Conservation (phyloP, 2,797 vertebrate genomes). For the Poeciliopsis turneri region DNA sequence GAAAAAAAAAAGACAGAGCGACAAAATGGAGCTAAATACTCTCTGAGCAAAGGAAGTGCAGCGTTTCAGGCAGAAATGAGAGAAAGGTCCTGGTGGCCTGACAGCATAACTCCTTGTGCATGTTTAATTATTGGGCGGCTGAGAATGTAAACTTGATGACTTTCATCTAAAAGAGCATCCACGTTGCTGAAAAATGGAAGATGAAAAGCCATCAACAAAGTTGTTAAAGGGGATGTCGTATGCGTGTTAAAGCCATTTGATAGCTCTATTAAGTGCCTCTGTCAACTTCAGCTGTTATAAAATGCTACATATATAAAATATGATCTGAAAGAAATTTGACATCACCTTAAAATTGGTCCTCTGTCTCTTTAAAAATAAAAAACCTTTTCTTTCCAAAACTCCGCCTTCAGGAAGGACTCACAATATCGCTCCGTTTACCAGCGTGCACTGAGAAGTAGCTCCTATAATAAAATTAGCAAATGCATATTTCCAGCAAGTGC, state of each 20-base stretch:
- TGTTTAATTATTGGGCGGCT: background rate
- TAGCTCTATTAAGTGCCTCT: too few species aligned
- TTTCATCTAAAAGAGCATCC: background rate
- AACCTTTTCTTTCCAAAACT: too few species aligned
- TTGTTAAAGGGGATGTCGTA: background rate
- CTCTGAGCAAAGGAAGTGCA: background rate
- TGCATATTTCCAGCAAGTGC: too few species aligned
- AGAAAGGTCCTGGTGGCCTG: background rate
- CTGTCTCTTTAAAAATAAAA: too few species aligned
- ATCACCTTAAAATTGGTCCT: too few species aligned
- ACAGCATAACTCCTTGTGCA: background rate
- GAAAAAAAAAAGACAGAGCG: background rate
- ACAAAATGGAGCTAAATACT: background rate
- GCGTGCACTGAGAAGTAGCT: too few species aligned
- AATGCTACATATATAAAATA: too few species aligned
- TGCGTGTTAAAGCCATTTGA: too few species aligned
- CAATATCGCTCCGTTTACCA: too few species aligned
- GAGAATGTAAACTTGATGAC: background rate
- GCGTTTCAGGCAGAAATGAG: background rate
- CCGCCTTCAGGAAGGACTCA: too few species aligned
- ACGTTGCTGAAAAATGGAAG: background rate
- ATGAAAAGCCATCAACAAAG: background rate
- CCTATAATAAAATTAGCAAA: too few species aligned
- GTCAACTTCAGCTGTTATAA: background rate
- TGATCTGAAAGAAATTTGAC: too few species aligned